Evolutionary conservation across 2,888 invertebrate genomes (phyloP).

Genomic region (Xestia xanthographa): DNA sequence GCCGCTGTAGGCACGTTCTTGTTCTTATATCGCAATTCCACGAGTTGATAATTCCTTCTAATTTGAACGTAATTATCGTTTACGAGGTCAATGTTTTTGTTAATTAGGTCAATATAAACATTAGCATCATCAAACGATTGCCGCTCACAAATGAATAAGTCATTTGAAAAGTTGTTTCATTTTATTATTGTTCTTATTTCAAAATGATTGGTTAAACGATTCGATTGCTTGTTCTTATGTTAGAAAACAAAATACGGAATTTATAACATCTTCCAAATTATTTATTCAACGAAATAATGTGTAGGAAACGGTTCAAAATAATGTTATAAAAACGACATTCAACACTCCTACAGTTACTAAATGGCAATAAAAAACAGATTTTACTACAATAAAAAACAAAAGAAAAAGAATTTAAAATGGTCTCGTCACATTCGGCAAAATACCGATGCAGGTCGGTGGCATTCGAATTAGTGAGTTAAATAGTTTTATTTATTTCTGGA

Average conservation of each 20-base stretch:
- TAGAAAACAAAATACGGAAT: constrained; percentile 2
- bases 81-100: constrained; percentile 43
- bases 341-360: constrained; percentile 38
- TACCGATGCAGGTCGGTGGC: constrained; percentile 50
- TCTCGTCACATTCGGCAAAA: constrained; percentile 43
- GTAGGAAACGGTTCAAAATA: constrained; percentile 13
- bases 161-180: constrained; percentile 12
- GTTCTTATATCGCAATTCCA: constrained; percentile 42
- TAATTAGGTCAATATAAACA: constrained; percentile 51
- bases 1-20: neutral
- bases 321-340: constrained; percentile 41
- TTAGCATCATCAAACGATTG: constrained; percentile 38
- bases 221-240: constrained; percentile 29
- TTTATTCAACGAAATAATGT: constrained; percentile 9
- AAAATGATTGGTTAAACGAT: constrained; percentile 24
- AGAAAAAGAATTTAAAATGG: constrained; percentile 25
- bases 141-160: constrained; percentile 32
- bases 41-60: constrained; percentile 46
- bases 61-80: constrained; percentile 48
- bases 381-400: constrained; percentile 31
- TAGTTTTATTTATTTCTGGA: constrained; percentile 70
- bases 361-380: constrained; percentile 51
- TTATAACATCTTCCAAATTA: neutral
- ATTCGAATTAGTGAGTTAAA: constrained; percentile 62
- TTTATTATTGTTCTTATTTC: constrained; percentile 35